phyloP scores from a whole-genome alignment of 2,888 invertebrate genomes.

The Allophyes oxyacanthae region DNA sequence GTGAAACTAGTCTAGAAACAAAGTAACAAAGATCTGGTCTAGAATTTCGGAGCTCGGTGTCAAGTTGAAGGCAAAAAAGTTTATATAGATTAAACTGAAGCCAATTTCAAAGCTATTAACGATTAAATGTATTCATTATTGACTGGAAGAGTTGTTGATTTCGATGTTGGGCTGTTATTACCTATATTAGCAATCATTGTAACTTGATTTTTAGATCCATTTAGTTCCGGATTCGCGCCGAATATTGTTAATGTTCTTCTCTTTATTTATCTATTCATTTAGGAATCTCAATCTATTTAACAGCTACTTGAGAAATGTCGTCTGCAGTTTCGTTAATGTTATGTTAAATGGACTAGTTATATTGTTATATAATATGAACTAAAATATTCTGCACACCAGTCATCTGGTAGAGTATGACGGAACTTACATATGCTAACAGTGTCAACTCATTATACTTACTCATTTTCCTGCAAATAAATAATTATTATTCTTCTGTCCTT shows the following conservation, averaged over 20 bases:
- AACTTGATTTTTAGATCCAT: slow-evolving; percentile 6
- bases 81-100: slow-evolving; percentile 13
- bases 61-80: slow-evolving; percentile 16
- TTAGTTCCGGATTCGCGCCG: not conserved
- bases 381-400: no score
- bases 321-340: not conserved
- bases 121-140: slow-evolving; percentile 21
- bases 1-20: slow-evolving; percentile 39
- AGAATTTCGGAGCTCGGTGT: slow-evolving; percentile 15
- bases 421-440: no score
- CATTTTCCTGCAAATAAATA: no score
- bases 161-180: slow-evolving; percentile 23
- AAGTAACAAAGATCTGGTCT: slow-evolving; percentile 29
- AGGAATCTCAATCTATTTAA: slow-evolving; percentile 9
- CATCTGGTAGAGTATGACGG: no score
- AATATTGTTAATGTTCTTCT: slow-evolving; percentile 1
- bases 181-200: slow-evolving; percentile 25
- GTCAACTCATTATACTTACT: no score
- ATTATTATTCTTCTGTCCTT: no score
- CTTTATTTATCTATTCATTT: slow-evolving; percentile 7
- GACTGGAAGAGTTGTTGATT: slow-evolving; percentile 9
- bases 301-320: not conserved
- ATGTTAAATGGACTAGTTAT: not conserved
- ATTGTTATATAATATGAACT: no score
- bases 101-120: slow-evolving; percentile 36